Percentiles rank a stretch among this genome's conserved stretches.
Conservation (phyloP, 2,113 vertebrate genomes). For the Phalacrocorax aristotelis region DNA sequence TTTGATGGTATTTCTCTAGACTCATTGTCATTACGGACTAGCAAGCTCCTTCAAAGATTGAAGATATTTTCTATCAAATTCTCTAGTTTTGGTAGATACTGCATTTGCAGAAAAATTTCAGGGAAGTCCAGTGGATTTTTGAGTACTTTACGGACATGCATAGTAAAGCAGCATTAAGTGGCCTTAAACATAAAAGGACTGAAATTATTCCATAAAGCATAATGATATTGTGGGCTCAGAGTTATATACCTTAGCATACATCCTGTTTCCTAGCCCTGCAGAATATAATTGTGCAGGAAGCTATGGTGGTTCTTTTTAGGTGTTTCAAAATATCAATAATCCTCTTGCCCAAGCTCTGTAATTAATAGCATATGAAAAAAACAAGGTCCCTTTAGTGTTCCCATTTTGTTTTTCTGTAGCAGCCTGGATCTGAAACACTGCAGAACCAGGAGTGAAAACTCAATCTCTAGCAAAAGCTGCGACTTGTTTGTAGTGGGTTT, state of each 20-base stretch:
- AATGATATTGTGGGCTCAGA: accelerated
- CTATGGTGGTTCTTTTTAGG: background rate
- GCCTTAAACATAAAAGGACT: background rate
- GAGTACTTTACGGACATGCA: background rate
- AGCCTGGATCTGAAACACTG: background rate
- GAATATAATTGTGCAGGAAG: background rate
- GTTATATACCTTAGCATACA: background rate
- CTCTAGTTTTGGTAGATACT: background rate
- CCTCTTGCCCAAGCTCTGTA: background rate
- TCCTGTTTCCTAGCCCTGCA: background rate
- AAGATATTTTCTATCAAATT: background rate
- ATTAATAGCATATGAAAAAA: background rate
- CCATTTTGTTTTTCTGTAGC: background rate
- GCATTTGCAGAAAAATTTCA: background rate
- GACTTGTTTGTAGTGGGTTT: background rate
- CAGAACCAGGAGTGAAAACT: background rate
- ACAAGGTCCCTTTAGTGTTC: background rate
- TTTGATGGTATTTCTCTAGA: background rate
- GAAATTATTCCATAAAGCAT: background rate
- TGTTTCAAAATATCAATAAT: background rate
- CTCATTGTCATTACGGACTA: background rate
- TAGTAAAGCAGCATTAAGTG: background rate
- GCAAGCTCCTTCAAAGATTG: background rate
- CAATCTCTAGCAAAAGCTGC: background rate
- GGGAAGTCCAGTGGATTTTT: background rate